Evolutionary conservation across 2,113 vertebrate genomes (phyloP).

Genomic region (Perognathus longimembris): DNA sequence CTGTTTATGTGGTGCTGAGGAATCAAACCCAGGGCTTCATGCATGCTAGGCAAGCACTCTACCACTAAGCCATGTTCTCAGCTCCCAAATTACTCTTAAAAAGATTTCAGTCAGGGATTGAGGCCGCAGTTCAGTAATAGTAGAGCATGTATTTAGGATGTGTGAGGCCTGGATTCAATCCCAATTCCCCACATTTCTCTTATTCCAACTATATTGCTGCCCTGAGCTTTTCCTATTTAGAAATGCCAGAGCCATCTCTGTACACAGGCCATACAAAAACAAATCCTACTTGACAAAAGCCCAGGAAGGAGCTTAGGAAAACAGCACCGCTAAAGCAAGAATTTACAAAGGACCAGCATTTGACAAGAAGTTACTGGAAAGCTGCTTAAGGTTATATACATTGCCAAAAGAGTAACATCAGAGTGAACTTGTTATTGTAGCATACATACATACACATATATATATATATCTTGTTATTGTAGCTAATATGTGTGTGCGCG

Average conservation of each 20-base stretch:
- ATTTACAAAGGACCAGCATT: neutral
- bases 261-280: neutral
- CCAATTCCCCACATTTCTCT: neutral
- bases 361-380: slow-evolving; percentile 43
- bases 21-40: no score
- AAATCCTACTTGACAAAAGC: neutral
- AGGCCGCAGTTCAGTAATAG: neutral
- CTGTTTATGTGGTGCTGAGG: no score
- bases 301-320: neutral
- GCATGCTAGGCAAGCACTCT: no score
- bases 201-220: neutral
- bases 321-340: neutral
- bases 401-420: slow-evolving; percentile 57
- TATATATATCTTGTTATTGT: no score
- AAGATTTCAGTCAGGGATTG: neutral
- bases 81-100: no score
- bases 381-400: slow-evolving; percentile 3
- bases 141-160: neutral
- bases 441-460: slow-evolving; percentile 61
- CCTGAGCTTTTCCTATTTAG: neutral
- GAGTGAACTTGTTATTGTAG: slow-evolving; percentile 59
- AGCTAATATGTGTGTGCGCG: no score
- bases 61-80: no score
- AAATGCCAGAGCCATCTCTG: neutral
- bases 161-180: neutral